These are phyloP conservation scores for Euura lappo DNA, from an alignment of 1,140 invertebrate genomes.

Conservation along the genomic window DNA sequence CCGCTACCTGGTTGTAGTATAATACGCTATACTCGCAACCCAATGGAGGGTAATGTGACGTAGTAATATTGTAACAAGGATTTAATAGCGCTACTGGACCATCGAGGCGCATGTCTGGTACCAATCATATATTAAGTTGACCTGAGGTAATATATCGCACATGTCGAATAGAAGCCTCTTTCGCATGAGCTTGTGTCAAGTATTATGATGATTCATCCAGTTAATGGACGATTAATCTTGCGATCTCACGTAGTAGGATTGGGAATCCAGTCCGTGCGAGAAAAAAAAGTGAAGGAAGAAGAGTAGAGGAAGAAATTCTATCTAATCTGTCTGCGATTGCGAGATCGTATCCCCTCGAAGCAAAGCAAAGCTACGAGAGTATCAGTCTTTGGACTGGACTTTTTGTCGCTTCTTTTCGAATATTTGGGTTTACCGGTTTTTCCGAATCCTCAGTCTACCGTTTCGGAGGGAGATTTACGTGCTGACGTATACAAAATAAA, in stretches of 20 bases:
- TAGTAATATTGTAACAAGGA: constrained; percentile 3
- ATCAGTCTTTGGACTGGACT: neutral
- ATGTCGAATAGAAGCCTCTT: neutral
- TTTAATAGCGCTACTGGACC: constrained; percentile 4
- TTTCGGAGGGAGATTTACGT: neutral
- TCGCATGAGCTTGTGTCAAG: neutral
- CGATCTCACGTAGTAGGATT: neutral
- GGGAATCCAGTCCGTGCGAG: too few species aligned
- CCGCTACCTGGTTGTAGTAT: neutral
- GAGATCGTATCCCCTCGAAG: too few species aligned
- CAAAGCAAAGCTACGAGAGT: too few species aligned
- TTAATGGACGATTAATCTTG: neutral
- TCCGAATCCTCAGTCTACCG: neutral
- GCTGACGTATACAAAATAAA: neutral
- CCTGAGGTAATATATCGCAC: neutral
- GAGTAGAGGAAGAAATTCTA: too few species aligned
- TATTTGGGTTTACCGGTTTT: neutral
- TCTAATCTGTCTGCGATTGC: too few species aligned
- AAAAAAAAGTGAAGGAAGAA: too few species aligned
- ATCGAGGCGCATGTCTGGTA: neutral
- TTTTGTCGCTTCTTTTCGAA: neutral
- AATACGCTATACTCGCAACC: neutral
- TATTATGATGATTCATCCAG: neutral
- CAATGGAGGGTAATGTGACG: neutral
- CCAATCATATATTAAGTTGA: constrained; percentile 3